A percentile compares a stretch with the other conserved stretches of the same genome.
phyloP scores from a whole-genome alignment of 2,113 vertebrate genomes.

The Oreochromis spilurus region DNA sequence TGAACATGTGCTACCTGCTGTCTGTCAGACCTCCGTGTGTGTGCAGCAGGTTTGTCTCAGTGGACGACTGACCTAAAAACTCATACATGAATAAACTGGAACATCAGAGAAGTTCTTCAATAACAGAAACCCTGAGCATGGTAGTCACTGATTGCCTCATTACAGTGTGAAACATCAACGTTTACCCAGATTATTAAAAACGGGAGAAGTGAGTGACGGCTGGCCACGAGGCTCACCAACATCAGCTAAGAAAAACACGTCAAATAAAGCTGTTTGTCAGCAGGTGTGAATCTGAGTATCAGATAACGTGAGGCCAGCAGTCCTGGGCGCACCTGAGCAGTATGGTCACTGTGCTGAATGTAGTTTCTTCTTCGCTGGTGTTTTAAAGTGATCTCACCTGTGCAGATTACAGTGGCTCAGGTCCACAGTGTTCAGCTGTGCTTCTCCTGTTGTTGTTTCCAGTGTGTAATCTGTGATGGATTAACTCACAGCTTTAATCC shows the following conservation, averaged over 20 bases:
- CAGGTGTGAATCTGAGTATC: neutral
- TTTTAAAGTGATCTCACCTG: neutral
- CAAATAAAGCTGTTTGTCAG: neutral
- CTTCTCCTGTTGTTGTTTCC: neutral
- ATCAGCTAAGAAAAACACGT: neutral
- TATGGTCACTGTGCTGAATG: neutral
- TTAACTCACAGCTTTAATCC: slow-evolving; percentile 1
- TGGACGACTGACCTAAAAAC: neutral
- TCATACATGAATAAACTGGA: neutral
- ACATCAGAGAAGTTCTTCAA: neutral
- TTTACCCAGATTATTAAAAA: neutral
- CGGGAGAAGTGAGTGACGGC: neutral
- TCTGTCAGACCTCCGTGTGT: neutral
- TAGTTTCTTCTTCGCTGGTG: neutral
- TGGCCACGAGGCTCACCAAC: neutral
- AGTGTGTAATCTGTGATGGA: slow-evolving; percentile 1
- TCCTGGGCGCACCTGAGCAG: neutral
- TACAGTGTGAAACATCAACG: neutral
- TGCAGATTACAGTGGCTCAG: neutral
- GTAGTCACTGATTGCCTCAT: neutral
- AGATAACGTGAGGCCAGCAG: neutral
- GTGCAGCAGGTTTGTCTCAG: neutral
- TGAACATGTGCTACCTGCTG: neutral
- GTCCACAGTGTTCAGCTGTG: neutral
- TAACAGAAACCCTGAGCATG: neutral